Percentiles rank a stretch among this genome's conserved stretches.
phyloP scores from a whole-genome alignment of 2,113 vertebrate species.

The Callopanchax toddi region DNA sequence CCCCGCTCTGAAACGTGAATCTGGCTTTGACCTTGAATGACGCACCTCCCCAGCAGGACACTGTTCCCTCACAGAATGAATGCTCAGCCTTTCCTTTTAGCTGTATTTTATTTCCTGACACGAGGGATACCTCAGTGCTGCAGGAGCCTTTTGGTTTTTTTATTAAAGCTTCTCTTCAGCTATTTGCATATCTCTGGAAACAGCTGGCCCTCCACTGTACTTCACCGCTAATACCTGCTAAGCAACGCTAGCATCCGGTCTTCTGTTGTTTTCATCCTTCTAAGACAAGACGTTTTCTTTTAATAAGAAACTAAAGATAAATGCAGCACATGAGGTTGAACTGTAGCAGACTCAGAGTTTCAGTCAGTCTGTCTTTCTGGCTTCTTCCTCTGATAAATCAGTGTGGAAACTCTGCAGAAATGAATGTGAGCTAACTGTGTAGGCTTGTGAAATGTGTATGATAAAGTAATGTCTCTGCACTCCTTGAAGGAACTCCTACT shows the following conservation, averaged over 20 bases:
- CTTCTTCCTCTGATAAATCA: too few relatives aligned
- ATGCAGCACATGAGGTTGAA: too few relatives aligned
- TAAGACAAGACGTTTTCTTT: slow-evolving; percentile 22
- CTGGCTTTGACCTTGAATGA: slow-evolving; percentile 36
- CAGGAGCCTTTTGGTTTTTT: slow-evolving; percentile 58
- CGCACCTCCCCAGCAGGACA: slow-evolving; percentile 24
- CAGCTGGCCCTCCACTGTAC: slow-evolving; percentile 47
- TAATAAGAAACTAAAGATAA: too few relatives aligned
- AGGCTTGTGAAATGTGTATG: too few relatives aligned
- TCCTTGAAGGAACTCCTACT: too few relatives aligned
- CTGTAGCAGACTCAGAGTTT: too few relatives aligned
- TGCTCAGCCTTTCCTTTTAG: slow-evolving; percentile 24
- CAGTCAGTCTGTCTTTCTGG: too few relatives aligned
- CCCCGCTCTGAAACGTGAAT: slow-evolving; percentile 7
- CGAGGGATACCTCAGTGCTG: slow-evolving; percentile 34
- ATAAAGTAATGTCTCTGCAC: too few relatives aligned
- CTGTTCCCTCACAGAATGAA: slow-evolving; percentile 28
- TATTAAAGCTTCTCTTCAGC: slow-evolving; percentile 57
- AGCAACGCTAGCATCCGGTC: slow-evolving; percentile 40
- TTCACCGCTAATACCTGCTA: slow-evolving; percentile 41
- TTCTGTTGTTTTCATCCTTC: slow-evolving; percentile 30
- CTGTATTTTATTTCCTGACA: slow-evolving; percentile 17
- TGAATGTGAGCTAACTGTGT: too few relatives aligned
- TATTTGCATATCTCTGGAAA: slow-evolving; percentile 68
- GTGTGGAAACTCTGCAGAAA: too few relatives aligned